Evolutionary conservation across 2,888 invertebrate genomes (phyloP).

Genomic region (Yponomeuta malinellus): DNA sequence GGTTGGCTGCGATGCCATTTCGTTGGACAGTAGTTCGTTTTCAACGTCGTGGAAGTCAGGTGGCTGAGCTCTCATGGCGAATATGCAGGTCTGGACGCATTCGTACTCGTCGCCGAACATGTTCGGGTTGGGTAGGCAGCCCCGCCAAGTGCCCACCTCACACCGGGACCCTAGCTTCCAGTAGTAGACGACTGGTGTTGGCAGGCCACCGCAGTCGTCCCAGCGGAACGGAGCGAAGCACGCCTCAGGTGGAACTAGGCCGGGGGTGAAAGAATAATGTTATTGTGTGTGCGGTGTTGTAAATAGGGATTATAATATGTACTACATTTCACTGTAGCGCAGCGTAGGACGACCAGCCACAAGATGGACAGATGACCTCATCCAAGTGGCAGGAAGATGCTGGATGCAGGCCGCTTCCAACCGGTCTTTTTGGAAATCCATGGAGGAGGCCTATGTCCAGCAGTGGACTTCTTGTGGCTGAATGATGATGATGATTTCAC

Average conservation of each 20-base stretch:
- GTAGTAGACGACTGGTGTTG: conserved; percentile 54
- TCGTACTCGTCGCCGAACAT: conserved; percentile 62
- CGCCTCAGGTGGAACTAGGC: conserved; percentile 45
- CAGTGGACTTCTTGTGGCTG: too few relatives aligned
- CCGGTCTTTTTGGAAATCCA: too few relatives aligned
- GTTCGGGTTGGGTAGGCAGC: conserved; percentile 56
- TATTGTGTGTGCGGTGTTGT: background rate
- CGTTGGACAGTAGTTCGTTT: background rate
- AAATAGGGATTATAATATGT: too few relatives aligned
- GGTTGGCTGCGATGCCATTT: too few relatives aligned
- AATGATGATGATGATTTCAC: too few relatives aligned
- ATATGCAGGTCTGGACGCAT: conserved; percentile 57
- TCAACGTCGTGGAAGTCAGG: conserved; percentile 7
- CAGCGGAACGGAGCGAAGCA: conserved; percentile 50
- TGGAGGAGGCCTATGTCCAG: too few relatives aligned
- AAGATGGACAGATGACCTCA: too few relatives aligned
- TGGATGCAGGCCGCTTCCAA: too few relatives aligned
- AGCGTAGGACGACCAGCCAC: too few relatives aligned
- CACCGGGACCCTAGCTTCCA: conserved; percentile 61
- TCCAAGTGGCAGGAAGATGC: too few relatives aligned
- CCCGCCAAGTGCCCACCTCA: conserved; percentile 60
- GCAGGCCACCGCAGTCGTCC: conserved; percentile 53
- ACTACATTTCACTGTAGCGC: too few relatives aligned
- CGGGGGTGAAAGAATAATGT: conserved; percentile 11
- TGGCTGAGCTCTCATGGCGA: conserved; percentile 28